Percentiles rank a stretch among this genome's conserved stretches.
These are phyloP conservation scores for Kryptolebias marmoratus DNA, from an alignment of 2,113 vertebrate genomes.

Conservation along the genomic window DNA sequence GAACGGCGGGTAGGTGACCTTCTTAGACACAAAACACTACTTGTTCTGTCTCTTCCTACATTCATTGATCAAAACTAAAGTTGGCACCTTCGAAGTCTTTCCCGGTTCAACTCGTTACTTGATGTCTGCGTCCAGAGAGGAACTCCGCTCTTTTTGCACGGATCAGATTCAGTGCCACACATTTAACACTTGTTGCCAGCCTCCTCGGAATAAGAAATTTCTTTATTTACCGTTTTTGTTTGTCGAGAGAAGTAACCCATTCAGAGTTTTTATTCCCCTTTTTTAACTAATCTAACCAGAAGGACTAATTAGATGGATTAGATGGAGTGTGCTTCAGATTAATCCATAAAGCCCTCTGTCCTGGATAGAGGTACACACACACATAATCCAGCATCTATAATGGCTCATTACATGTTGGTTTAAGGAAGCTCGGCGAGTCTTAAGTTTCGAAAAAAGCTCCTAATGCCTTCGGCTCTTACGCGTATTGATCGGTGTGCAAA, in stretches of 20 bases:
- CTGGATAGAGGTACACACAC: constrained; percentile 48
- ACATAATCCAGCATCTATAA: constrained; percentile 53
- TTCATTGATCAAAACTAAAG: not conserved
- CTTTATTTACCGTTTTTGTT: not conserved
- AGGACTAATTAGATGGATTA: constrained; percentile 17
- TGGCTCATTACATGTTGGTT: constrained; percentile 58
- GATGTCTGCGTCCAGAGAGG: constrained; percentile 23
- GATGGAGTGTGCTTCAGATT: constrained; percentile 59
- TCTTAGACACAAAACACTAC: not conserved
- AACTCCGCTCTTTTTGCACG: constrained; percentile 35
- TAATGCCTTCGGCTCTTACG: constrained; percentile 64
- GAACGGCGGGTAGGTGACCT: constrained; percentile 80
- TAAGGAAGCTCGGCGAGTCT: constrained; percentile 55
- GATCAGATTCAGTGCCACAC: constrained; percentile 19
- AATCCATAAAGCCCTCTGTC: constrained; percentile 62
- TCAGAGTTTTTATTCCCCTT: constrained; percentile 23
- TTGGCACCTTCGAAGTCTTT: not conserved
- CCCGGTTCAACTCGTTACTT: constrained; percentile 9
- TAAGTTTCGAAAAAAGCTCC: constrained; percentile 62
- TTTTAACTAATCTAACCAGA: constrained; percentile 44
- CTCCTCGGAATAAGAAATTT: constrained; percentile 30
- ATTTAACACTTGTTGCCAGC: constrained; percentile 24
- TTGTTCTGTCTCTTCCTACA: not conserved
- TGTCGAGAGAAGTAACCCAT: not conserved
- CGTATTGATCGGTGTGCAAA: constrained; percentile 53